Evolutionary conservation across 1,140 invertebrate species (phyloP), one percentile per base, ranked within the genome.

Genomic region (Drosophila varians): DNA sequence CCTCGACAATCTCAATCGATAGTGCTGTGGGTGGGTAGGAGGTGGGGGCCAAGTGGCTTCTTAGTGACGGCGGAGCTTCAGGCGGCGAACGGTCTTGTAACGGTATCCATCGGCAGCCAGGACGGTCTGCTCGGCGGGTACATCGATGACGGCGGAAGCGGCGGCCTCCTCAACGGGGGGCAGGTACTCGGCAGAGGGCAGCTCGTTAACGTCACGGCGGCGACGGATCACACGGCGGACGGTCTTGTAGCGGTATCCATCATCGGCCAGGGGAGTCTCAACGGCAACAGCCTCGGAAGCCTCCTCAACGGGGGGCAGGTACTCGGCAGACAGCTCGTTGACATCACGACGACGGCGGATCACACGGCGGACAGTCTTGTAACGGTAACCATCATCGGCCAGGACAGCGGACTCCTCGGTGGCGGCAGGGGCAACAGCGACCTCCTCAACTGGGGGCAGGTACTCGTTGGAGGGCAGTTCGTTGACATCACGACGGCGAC

Each of bases 81-180:
- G 73, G 49, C 78, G 78, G 43, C 83, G 89, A 19, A 90, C 89
- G 47, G 88, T 89, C 73, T 90, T 90, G 83, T 90, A 90, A 42
- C 83, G 87, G 76, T 90, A 90, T n/a, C 88, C 88, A 76, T 90
- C 88, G 47, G 64, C 51, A 28, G 76, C 83, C 31, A 90, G 48
- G 25, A 82, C 40, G 52, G 75, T 73, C 21, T 52, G 34, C 77
- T 87, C 77, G 28, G 75, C 77, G 23, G 87, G 87, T 28, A 89
- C 77, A 68, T 90, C 82, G 38, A 90, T 82, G 57, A 90, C 45
- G 36, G 62, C 53, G n/a, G 56, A 58, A 38, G 58, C 68, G 38
- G 49, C 34, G 28, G 64, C 64, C 38, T 71, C 70, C 36, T 71
- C 65, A 21, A 64, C 61, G 1, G 87, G 87, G 19, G 87, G 87